phyloP scores from a whole-genome alignment of 2,888 invertebrate genomes.

The Diadegma fenestrale region DNA sequence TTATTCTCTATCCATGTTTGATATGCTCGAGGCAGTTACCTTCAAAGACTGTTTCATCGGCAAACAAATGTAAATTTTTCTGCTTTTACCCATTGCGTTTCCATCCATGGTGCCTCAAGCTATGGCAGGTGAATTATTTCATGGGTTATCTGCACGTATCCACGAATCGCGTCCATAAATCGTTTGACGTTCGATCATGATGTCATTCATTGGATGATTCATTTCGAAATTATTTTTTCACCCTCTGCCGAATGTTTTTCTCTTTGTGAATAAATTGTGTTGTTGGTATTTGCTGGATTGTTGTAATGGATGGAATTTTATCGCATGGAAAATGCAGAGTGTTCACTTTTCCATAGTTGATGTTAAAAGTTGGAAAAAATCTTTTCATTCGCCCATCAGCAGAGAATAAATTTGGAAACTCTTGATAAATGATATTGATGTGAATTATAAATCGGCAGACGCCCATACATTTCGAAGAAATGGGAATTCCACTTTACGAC shows the following conservation, averaged over 20 bases:
- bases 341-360: neutral
- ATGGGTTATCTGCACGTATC: neutral
- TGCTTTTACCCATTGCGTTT: neutral
- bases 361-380: neutral
- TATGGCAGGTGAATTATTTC: neutral
- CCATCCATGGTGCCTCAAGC: neutral
- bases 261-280: neutral
- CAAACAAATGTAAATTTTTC: neutral
- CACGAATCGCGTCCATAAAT: neutral
- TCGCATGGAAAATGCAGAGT: neutral
- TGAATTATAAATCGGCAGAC: constrained; percentile 8
- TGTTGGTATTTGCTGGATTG: neutral
- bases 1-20: too few species aligned
- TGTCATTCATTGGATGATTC: neutral
- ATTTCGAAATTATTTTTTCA: neutral
- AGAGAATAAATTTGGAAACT: neutral
- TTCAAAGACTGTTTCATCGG: neutral
- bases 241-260: neutral
- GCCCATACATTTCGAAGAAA: constrained; percentile 14
- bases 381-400: neutral
- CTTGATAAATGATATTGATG: constrained; percentile 1
- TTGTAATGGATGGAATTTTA: neutral
- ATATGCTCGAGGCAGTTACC: neutral
- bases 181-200: neutral
- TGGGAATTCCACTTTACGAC: constrained; percentile 10